Evolutionary conservation across 2,113 vertebrate genomes (phyloP).

Genomic region (Corythoichthys haematopterus): DNA sequence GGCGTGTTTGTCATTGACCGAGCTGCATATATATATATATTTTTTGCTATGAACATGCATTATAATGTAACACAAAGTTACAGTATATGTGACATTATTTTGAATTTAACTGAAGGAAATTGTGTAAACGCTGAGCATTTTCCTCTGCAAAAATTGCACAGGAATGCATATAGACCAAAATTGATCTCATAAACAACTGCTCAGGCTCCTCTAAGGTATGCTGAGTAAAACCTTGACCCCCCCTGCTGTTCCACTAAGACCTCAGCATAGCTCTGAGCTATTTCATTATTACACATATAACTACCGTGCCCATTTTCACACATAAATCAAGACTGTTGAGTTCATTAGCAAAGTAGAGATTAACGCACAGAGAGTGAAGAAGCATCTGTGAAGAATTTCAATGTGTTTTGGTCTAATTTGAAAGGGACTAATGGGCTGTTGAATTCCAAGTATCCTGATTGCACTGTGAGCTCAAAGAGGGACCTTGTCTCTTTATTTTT

Average conservation of each 20-base stretch:
- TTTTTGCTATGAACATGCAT: neutral
- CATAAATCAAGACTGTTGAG: constrained; percentile 16
- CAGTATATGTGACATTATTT: neutral
- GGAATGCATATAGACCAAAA: constrained; percentile 11
- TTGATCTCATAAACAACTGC: constrained; percentile 17
- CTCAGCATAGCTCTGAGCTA: constrained; percentile 24
- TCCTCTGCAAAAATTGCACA: constrained; percentile 4
- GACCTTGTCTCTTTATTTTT: constrained; percentile 15
- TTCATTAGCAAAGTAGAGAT: constrained; percentile 16
- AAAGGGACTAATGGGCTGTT: constrained; percentile 52
- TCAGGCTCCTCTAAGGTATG: constrained; percentile 13
- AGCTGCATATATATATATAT: neutral
- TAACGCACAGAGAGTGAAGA: constrained; percentile 19
- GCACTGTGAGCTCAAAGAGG: constrained; percentile 32
- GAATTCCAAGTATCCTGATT: constrained; percentile 46
- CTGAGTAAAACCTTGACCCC: constrained; percentile 11
- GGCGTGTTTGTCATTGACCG: too few species aligned
- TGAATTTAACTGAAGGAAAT: neutral
- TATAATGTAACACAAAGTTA: neutral
- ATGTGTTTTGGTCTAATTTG: constrained; percentile 66
- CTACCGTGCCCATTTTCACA: constrained; percentile 4
- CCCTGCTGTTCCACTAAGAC: constrained; percentile 14
- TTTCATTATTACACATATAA: constrained; percentile 22
- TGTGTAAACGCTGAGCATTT: neutral
- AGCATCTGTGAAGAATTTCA: constrained; percentile 43